Conservation (phyloP, 2,113 vertebrate species). For the Gracilinanus agilis region DNA sequence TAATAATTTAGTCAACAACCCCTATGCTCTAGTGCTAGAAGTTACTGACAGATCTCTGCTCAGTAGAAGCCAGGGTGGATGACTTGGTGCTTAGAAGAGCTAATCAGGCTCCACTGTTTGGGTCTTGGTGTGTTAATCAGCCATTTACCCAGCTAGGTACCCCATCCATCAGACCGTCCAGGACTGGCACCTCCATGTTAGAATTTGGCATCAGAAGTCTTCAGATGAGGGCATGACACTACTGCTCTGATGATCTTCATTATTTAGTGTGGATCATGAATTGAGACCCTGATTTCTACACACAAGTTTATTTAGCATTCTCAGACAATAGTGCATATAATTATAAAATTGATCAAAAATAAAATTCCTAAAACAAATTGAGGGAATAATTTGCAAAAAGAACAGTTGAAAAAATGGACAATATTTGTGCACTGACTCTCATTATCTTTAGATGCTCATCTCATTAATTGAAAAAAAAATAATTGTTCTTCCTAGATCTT, state of each 20-base stretch:
- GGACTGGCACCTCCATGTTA: neutral
- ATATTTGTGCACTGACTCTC: neutral
- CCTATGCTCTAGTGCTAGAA: neutral
- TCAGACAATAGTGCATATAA: neutral
- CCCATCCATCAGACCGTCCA: neutral
- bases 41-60: neutral
- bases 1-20: neutral
- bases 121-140: neutral
- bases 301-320: neutral
- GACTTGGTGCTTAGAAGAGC: neutral
- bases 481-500: neutral
- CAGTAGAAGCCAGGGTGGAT: neutral
- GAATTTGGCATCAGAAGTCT: neutral
- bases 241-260: neutral
- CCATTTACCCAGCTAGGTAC: neutral
- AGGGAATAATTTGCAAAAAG: neutral
- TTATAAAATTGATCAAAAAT: neutral
- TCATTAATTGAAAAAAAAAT: neutral
- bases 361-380: neutral
- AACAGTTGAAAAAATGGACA: neutral
- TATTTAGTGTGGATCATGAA: neutral
- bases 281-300: neutral
- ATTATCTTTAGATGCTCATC: neutral
- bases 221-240: neutral
- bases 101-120: neutral